Conservation (phyloP, 2,888 invertebrate genomes). For the Leucoma salicis region DNA sequence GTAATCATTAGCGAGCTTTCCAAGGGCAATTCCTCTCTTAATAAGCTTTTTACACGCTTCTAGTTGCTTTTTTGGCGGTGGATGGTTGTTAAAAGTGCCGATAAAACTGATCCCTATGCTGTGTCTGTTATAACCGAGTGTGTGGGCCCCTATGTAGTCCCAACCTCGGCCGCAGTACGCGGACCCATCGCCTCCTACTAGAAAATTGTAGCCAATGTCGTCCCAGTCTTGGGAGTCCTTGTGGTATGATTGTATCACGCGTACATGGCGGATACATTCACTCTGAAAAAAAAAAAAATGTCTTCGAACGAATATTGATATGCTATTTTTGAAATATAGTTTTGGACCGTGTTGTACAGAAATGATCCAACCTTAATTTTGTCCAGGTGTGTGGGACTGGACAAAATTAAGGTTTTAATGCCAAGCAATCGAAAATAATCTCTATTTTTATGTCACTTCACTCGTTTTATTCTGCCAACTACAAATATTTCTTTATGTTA, state of each 20-base stretch:
- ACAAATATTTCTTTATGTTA: too few relatives aligned
- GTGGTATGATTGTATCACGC: constrained; percentile 85
- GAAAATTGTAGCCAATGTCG: constrained; percentile 90
- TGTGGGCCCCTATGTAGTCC: constrained; percentile 87
- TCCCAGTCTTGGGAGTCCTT: constrained; percentile 83
- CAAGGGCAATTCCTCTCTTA: constrained; percentile 81
- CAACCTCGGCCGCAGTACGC: constrained; percentile 89
- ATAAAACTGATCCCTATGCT: constrained; percentile 88
- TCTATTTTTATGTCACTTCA: too few relatives aligned
- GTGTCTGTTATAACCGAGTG: constrained; percentile 83
- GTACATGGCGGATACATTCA: constrained; percentile 81
- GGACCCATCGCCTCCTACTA: constrained; percentile 90
- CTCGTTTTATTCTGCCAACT: too few relatives aligned
- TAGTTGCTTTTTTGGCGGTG: constrained; percentile 79
- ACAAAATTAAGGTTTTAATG: too few relatives aligned
- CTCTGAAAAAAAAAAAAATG: constrained; percentile 68
- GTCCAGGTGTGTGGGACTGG: too few relatives aligned
- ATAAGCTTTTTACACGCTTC: constrained; percentile 84
- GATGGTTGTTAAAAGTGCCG: constrained; percentile 84
- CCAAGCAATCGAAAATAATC: too few relatives aligned
- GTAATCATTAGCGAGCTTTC: constrained; percentile 84
- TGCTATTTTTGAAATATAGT: too few relatives aligned
- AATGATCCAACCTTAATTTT: too few relatives aligned
- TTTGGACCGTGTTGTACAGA: too few relatives aligned
- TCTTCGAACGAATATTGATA: too few relatives aligned